Percentiles rank a stretch among this genome's conserved stretches.
These are phyloP conservation scores for Hypomecis punctinalis DNA, from an alignment of 2,888 invertebrate genomes.

Conservation along the genomic window DNA sequence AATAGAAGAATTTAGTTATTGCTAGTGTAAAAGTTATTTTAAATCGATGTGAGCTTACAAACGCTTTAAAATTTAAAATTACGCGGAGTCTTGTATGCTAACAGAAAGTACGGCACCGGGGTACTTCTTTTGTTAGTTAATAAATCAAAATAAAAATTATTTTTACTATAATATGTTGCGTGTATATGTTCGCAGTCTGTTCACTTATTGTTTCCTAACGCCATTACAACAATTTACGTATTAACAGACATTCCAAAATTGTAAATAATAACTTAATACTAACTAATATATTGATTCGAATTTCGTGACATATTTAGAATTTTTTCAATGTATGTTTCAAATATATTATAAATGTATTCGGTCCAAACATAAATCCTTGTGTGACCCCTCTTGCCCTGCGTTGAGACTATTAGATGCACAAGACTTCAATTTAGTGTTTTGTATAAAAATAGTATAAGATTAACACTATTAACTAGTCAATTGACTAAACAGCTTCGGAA, in stretches of 20 bases:
- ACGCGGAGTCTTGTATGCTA: constrained; percentile 25
- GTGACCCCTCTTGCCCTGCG: constrained; percentile 64
- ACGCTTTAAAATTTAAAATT: constrained; percentile 62
- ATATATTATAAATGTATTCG: constrained; percentile 35
- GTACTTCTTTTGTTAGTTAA: not conserved
- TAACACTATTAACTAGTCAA: constrained; percentile 66
- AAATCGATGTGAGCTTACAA: constrained; percentile 71
- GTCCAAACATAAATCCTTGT: constrained; percentile 33
- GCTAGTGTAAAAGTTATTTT: constrained; percentile 63
- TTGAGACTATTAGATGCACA: constrained; percentile 70
- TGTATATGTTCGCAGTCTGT: not conserved
- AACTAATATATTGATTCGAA: constrained; percentile 21
- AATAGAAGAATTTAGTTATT: constrained; percentile 52
- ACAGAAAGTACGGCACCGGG: constrained; percentile 13
- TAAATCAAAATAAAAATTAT: not conserved
- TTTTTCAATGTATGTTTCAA: constrained; percentile 28
- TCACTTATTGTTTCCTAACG: not conserved
- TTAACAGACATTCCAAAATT: constrained; percentile 39
- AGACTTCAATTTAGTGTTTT: constrained; percentile 58
- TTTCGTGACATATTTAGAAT: constrained; percentile 24
- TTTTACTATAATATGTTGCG: not conserved
- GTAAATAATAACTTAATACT: constrained; percentile 32
- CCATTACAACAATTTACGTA: constrained; percentile 1
- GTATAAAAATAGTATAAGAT: constrained; percentile 32
- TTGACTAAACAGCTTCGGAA: constrained; percentile 64